Evolutionary conservation across 2,113 vertebrate species (phyloP).

Genomic region (Panthera leo): DNA sequence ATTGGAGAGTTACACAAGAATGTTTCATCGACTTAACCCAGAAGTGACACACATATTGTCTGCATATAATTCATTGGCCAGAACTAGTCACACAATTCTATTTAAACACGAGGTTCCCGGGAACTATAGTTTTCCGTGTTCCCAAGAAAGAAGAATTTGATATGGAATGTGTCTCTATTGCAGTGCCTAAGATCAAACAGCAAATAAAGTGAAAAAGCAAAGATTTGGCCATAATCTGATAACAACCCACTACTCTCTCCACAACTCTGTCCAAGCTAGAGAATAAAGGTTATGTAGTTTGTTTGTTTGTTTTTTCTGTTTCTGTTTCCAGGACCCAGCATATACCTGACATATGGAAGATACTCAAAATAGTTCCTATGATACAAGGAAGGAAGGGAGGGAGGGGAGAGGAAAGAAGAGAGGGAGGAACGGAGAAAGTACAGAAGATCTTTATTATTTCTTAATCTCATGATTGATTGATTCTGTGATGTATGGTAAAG

Average conservation of each 20-base stretch:
- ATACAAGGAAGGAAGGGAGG: neutral
- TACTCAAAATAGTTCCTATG: slow-evolving; percentile 1
- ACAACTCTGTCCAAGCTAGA: neutral
- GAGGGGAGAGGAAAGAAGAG: neutral
- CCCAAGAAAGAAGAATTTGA: slow-evolving; percentile 49
- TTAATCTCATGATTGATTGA: neutral
- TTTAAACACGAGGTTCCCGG: neutral
- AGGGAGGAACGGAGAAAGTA: neutral
- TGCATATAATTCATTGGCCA: neutral
- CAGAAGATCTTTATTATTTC: neutral
- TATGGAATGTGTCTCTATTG: neutral
- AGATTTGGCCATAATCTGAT: neutral
- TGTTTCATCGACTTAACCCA: neutral
- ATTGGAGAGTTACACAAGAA: neutral
- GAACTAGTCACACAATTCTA: neutral
- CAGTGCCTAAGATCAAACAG: neutral
- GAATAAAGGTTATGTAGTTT: neutral
- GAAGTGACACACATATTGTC: neutral
- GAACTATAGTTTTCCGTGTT: slow-evolving; percentile 33
- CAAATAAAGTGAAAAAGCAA: slow-evolving; percentile 24
- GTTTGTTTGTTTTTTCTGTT: neutral
- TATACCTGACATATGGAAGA: neutral
- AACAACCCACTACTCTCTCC: neutral
- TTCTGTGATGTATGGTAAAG: neutral
- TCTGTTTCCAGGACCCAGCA: neutral